phyloP scores from a whole-genome alignment of 2,888 invertebrate species.

The Cheilosia pagana region DNA sequence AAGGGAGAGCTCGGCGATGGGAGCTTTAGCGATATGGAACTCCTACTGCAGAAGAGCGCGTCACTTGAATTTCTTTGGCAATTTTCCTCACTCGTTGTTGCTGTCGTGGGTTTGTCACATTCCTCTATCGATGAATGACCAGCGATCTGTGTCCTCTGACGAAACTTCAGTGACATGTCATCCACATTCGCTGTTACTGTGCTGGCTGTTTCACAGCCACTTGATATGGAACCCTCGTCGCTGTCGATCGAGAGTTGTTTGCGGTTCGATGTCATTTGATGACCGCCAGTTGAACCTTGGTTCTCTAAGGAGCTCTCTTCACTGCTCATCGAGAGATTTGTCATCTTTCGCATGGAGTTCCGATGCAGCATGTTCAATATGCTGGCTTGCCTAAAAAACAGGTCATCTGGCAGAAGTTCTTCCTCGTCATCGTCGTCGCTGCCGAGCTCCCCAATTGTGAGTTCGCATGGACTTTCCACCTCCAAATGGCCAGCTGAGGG shows the following conservation, averaged over 20 bases:
- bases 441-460: slow-evolving; percentile 77
- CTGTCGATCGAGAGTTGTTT: slow-evolving; percentile 84
- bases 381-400: slow-evolving; percentile 82
- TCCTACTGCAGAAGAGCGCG: slow-evolving; percentile 79
- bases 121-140: slow-evolving; percentile 23
- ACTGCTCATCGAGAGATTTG: slow-evolving; percentile 78
- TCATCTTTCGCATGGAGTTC: slow-evolving; percentile 81
- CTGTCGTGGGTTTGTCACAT: slow-evolving; percentile 10
- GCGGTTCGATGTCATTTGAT: slow-evolving; percentile 55
- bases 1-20: slow-evolving; percentile 77
- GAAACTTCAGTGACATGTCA: slow-evolving; percentile 81
- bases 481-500: slow-evolving; percentile 46
- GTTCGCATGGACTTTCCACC: slow-evolving; percentile 31
- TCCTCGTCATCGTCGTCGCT: slow-evolving; percentile 81
- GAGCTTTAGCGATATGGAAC: slow-evolving; percentile 80
- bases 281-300: slow-evolving; percentile 55
- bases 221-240: slow-evolving; percentile 91
- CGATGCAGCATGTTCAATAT: slow-evolving; percentile 82
- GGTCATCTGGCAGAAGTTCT: slow-evolving; percentile 80
- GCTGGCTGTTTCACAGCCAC: slow-evolving; percentile 92
- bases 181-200: slow-evolving; percentile 86
- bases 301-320: slow-evolving; percentile 79
- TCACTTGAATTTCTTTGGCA: slow-evolving; percentile 69
- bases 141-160: slow-evolving; percentile 50
- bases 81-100: slow-evolving; percentile 40